Evolutionary conservation across 2,113 vertebrate genomes (phyloP).

Genomic region (Dasyprocta punctata): DNA sequence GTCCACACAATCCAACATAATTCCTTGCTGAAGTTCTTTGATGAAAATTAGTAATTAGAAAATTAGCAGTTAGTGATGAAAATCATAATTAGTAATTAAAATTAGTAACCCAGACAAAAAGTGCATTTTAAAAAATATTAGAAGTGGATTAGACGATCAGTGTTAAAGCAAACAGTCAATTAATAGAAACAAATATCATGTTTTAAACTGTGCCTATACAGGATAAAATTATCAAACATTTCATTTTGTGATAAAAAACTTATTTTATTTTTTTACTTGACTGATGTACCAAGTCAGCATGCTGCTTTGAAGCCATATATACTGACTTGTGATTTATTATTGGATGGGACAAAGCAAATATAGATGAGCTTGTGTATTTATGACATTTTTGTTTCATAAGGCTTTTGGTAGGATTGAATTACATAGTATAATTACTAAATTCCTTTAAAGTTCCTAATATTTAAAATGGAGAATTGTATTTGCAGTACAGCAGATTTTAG

Average conservation of each 20-base stretch:
- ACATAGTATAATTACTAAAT: neutral
- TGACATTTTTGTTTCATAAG: constrained; percentile 12
- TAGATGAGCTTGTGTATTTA: neutral
- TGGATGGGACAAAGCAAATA: constrained; percentile 52
- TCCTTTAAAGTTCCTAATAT: neutral
- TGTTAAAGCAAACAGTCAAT: neutral
- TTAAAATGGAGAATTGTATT: constrained; percentile 32
- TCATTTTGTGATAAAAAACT: neutral
- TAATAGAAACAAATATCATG: constrained; percentile 31
- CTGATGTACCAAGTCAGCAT: neutral
- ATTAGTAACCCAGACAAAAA: no score
- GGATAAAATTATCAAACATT: constrained; percentile 51
- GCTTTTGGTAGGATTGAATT: constrained; percentile 31
- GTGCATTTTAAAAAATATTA: constrained; percentile 58
- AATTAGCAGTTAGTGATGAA: no score
- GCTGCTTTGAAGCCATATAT: constrained; percentile 26
- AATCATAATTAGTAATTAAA: no score
- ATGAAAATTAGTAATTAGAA: constrained; percentile 62
- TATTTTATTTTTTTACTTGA: constrained; percentile 43
- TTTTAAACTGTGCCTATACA: neutral
- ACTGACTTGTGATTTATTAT: neutral
- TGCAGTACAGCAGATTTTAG: constrained; percentile 10
- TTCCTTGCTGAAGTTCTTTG: constrained; percentile 62
- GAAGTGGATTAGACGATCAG: constrained; percentile 41
- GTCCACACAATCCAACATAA: constrained; percentile 62